Base-by-base conservation (phyloP, 2,797 vertebrate genomes). In the Anguilla anguilla region DNA sequence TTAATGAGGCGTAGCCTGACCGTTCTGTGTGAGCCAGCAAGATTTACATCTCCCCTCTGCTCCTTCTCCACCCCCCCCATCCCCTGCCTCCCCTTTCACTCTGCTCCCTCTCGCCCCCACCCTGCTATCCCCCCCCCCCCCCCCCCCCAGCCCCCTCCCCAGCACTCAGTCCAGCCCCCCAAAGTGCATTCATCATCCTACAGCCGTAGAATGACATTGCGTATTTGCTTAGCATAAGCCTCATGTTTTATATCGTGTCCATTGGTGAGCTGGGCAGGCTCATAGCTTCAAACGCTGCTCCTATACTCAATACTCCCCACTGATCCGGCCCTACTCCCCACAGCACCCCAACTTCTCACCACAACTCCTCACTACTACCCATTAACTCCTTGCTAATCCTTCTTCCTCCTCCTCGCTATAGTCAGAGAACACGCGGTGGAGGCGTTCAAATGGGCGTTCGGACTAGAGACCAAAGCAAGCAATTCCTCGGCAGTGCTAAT, bases 1-100 rank as follows among this genome's bases (percentile, higher is more conserved):
- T 93, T 92, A 92, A 90, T 89, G 89, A 91, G 88, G 91, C 87
- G 51, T 91, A 89, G 86, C 87, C 86, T 79, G 88, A 87, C 39
- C 39, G 89, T 92, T 89, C 91, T 91, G 84, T 89, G 87, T 77
- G 86, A 89, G 91, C 87, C 89, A 88, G 83, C 35, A 51, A 90
- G 90, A 91, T 92, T 90, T 90, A 67, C 90, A 88, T 89, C 86
- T 85, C 43, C 88, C 39, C 72, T 69, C 59, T 85, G 88, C 74
- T 88, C 88, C 84, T 25, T 10, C 0, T 7, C 25, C n/a, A 0
- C 61, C 39, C 25, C 43, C 86, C 83, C 82, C 72, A 57, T 17
- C 6, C 25, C 61, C 7, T 1, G 0, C 31, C 22, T 35, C 4
- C 0, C 86, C 83, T 79, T 61, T 28, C 57, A 79, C 72, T 82